Base-by-base conservation (phyloP, 2,888 invertebrate genomes). In the Muschampia plurimacula region DNA sequence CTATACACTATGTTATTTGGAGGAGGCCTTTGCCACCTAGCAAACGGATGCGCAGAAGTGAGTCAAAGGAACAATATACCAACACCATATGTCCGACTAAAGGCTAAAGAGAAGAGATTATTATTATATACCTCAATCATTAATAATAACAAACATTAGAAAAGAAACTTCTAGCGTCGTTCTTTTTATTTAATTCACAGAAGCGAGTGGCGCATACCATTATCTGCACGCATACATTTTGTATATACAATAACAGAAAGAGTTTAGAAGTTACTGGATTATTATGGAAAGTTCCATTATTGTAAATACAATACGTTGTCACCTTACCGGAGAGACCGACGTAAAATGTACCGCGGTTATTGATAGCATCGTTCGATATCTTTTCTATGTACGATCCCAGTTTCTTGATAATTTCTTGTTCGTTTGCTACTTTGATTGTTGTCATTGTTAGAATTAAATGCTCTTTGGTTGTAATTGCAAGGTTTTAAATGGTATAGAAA, bases 281-380 rank as follows among this genome's bases (percentile, higher is more conserved):
- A 7, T 60, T 2, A 59, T 44, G 67, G 62, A 67, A 72, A 36
- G 36, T 72, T 67, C 60, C 49, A 36, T 46, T 39, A 8, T 32
- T 59, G 59, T 59, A 59, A 59, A 59, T 59, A 32, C 28, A 59
- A 10, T 59, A 32, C 28, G 32, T 2, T 59, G 59, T 55, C 52
- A 57, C 52, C 28, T 69, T 90, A 97, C 97, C 97, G 84, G 98
- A 98, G 77, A 98, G 93, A 52, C 97, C 98, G 74, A 98, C 90
- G 82, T 95, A 96, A 91, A 98, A 98, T 69, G 95, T 90, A 76
- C 96, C 96, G 76, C 95, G 93, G 76, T 90, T 95, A 64, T 92
- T 85, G 73, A 97, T 96, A 39, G 96, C 95, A 79, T 95, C 94
- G 75, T 96, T 95, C 0, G 97, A 96, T 80, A 95, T 95, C 79